Percentiles rank a stretch among this genome's conserved stretches.
These are phyloP conservation scores for Spea bombifrons DNA, from an alignment of 2,113 vertebrate genomes.

Conservation along the genomic window DNA sequence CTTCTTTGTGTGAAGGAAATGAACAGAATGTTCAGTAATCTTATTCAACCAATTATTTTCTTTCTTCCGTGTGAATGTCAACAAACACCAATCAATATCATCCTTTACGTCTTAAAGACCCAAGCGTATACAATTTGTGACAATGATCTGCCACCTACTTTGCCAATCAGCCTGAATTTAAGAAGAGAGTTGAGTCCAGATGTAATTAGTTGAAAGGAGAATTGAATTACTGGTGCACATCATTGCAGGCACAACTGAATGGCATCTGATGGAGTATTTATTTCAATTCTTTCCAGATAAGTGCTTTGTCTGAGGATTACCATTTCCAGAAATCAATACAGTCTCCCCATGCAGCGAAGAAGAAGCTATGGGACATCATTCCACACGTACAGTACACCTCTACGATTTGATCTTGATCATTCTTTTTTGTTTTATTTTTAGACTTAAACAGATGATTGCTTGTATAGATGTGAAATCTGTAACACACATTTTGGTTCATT, in stretches of 20 bases:
- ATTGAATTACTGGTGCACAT: constrained; percentile 41
- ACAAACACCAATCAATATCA: constrained; percentile 46
- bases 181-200: constrained; percentile 31
- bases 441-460: constrained; percentile 14
- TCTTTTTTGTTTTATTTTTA: constrained; percentile 25
- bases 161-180: constrained; percentile 43
- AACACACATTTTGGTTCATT: background rate
- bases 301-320: constrained; percentile 35
- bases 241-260: constrained; percentile 42
- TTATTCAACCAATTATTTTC: constrained; percentile 40
- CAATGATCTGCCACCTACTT: constrained; percentile 46
- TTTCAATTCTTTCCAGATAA: constrained; percentile 48
- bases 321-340: constrained; percentile 36
- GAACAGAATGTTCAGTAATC: constrained; percentile 28
- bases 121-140: constrained; percentile 45
- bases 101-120: constrained; percentile 44
- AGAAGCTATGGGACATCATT: constrained; percentile 22
- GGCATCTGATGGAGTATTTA: constrained; percentile 42
- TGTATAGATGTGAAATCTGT: constrained; percentile 6
- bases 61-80: constrained; percentile 35
- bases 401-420: constrained; percentile 8
- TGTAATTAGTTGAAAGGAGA: constrained; percentile 40
- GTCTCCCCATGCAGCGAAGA: constrained; percentile 15
- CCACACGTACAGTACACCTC: constrained; percentile 29
- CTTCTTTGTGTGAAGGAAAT: constrained; percentile 38